Percentiles rank a stretch among this genome's conserved stretches.
Conservation (phyloP, 2,113 vertebrate species). For the Tachysurus vachellii region DNA sequence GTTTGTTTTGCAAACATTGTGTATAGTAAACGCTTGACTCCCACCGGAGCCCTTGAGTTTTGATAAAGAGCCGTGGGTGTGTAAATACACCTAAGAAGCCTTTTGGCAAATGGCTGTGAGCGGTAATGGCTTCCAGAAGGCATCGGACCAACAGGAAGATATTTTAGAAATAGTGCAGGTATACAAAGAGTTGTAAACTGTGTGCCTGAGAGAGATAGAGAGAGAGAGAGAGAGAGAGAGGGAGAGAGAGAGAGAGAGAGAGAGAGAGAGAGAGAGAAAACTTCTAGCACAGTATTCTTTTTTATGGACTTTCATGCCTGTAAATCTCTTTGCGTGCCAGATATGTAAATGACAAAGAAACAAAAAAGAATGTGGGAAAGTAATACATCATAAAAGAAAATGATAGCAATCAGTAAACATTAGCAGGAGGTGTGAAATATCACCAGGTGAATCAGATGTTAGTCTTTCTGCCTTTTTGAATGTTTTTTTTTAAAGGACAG, state of each 20-base stretch:
- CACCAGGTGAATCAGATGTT: background rate
- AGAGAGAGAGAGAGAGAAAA: background rate
- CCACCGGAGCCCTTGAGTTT: constrained; percentile 54
- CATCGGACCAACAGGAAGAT: constrained; percentile 55
- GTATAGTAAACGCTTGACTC: constrained; percentile 62
- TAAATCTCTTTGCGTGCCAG: constrained; percentile 38
- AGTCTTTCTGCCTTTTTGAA: background rate
- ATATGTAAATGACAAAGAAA: constrained; percentile 37
- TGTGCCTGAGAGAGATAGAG: background rate
- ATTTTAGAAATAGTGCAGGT: constrained; percentile 59
- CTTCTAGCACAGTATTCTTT: constrained; percentile 34
- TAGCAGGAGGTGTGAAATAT: background rate
- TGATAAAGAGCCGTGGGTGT: constrained; percentile 62
- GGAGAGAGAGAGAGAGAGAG: constrained; percentile 7
- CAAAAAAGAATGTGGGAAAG: constrained; percentile 28
- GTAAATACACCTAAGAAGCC: constrained; percentile 67
- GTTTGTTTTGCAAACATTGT: constrained; percentile 62
- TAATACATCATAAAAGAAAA: constrained; percentile 25
- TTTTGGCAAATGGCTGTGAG: constrained; percentile 59
- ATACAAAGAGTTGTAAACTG: constrained; percentile 48
- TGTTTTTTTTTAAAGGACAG: background rate
- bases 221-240: constrained; percentile 16
- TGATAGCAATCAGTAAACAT: background rate
- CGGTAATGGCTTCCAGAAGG: constrained; percentile 68
- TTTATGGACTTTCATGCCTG: constrained; percentile 7